These are phyloP conservation scores for Diarsia mendica DNA, from an alignment of 2,888 invertebrate species.

Conservation along the genomic window DNA sequence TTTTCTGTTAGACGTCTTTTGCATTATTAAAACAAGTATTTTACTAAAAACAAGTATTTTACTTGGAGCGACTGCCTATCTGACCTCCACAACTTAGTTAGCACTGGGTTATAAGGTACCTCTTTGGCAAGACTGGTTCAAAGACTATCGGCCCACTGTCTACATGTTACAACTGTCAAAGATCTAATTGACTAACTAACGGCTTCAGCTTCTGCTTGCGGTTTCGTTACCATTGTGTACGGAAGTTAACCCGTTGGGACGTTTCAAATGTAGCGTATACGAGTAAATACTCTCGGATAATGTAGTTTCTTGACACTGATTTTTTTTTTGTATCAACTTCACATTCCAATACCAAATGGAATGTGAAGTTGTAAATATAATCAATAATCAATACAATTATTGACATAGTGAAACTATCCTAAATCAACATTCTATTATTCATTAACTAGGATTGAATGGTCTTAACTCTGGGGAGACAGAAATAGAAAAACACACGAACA, in stretches of 20 bases:
- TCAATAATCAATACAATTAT: slow-evolving; percentile 13
- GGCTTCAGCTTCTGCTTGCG: too few relatives aligned
- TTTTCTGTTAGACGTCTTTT: neutral
- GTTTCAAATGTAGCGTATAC: too few relatives aligned
- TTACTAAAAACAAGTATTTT: neutral
- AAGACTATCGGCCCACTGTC: neutral
- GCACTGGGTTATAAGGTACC: neutral
- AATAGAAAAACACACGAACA: slow-evolving; percentile 7
- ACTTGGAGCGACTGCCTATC: neutral
- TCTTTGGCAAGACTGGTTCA: neutral
- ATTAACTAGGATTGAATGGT: slow-evolving; percentile 10
- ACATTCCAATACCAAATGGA: too few relatives aligned
- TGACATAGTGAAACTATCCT: slow-evolving; percentile 16
- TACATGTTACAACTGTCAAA: neutral
- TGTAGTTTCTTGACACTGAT: too few relatives aligned
- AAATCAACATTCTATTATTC: slow-evolving; percentile 29
- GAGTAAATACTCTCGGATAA: too few relatives aligned
- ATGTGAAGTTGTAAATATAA: too few relatives aligned
- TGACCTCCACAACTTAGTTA: neutral
- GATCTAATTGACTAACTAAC: neutral
- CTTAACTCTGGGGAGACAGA: neutral
- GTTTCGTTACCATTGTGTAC: too few relatives aligned
- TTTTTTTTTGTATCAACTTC: too few relatives aligned
- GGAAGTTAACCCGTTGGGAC: too few relatives aligned
- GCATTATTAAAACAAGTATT: too few relatives aligned